Evolutionary conservation across 2,888 invertebrate species (phyloP), one percentile per base, ranked within the genome.

Genomic region (Ferdinandea cuprea): DNA sequence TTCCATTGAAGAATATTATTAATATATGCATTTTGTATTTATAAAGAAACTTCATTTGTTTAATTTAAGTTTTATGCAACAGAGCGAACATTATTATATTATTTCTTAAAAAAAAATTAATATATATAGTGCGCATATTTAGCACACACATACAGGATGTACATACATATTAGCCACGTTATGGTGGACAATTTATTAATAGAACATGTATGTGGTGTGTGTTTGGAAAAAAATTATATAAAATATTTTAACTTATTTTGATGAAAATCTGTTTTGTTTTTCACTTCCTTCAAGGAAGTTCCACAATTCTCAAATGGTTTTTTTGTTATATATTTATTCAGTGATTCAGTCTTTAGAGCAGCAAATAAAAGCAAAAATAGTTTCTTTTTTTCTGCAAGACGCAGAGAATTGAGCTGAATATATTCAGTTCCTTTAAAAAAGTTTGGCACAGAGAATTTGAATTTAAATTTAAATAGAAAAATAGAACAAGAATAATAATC

Each of bases 321-420:
- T 25, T 48, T 54, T 21, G 30, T 68, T 59, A 46, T 15, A 8
- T 61, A 25, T 59, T 48, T 15, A 52, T 59, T 66, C 48, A 44
- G 40, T 74, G 48, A 58, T 69, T 80, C 81, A 81, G 81, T 81
- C 81, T 81, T 81, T 56, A 81, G 65, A 77, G 71, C 65, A 77
- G 66, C 65, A 81, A 81, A 77, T 76, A 66, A 81, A 77, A 44
- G 52, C 25, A 46, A 77, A 59, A 35, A 2, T 3, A 19, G 8
- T 35, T 58, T 5, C 35, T 32, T 68, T 56, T 8, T 37, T 56
- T 46, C 56, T 28, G 40, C 50, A 35, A 37, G 65, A 30, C 19
- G 21, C 61, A 71, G 61, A 48, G 46, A 56, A 13, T 59, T 66
- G 21, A 65, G 77, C 73, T 76, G 80, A 80, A 74, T 56, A 42